Evolutionary conservation across 2,113 vertebrate genomes (phyloP), one percentile per base, ranked within the genome.

Genomic region (Kryptolebias marmoratus): DNA sequence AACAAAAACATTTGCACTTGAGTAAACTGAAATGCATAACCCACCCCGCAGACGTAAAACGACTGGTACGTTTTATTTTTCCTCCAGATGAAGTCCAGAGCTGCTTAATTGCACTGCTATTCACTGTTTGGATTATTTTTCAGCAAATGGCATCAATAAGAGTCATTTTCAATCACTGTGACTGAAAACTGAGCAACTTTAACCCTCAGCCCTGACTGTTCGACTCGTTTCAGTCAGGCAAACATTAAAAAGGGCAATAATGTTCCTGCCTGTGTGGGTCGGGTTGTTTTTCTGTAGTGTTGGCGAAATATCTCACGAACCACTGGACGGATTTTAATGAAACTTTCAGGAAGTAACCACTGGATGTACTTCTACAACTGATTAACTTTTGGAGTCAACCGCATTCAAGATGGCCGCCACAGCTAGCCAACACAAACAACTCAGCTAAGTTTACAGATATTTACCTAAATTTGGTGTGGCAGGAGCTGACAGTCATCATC

Each of bases 1-100:
- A 81, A 84, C 54, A 58, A 82, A 89, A 90, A 89, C 72, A 87
- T 90, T 90, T 83, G 77, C 68, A 64, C 69, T 71, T 71, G 68
- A 80, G 71, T 27, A 49, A 64, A 80, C 61, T 62, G 67, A 85
- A 79, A 80, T 72, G 57, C 49, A 67, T 53, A 79, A 84, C 61
- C 72, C 68, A 32, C 48, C 50, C 56, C 15, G 2, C 66, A 68
- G 54, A 65, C 27, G 64, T 63, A 54, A 75, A 80, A 65, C 68
- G 27, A 68, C 62, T 72, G 4, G 28, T 64, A 31, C 14, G 18
- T 39, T 15, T 73, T 53, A 9, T 42, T 42, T 42, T 42, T 42
- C 39, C 73, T 68, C 68, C 56, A 75, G 63, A 82, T 60, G 18
- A 69, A 82, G 48, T 72, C 65, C 76, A 82, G 76, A 79, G 54